These are phyloP conservation scores for Hydrozoanthus gracilis DNA, from an alignment of 92 coral and sea anemone genomes.

Conservation along the genomic window DNA sequence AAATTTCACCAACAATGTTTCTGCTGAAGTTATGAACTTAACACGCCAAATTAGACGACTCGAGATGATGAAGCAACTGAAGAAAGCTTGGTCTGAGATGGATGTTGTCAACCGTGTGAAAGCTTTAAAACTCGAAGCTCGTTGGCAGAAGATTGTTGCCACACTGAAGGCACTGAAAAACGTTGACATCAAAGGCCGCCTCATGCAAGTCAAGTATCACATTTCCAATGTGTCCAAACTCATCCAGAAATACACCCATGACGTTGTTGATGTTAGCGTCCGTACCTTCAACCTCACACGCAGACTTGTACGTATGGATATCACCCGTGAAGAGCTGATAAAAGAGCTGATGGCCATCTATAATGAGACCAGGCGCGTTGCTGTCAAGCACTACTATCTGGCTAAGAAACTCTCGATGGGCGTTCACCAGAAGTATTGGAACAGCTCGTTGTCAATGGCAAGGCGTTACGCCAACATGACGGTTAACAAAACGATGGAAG, in stretches of 20 bases:
- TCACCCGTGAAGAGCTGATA: constrained; percentile 69
- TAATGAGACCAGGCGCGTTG: constrained; percentile 61
- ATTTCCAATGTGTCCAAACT: constrained; percentile 46
- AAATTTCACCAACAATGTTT: constrained; percentile 59
- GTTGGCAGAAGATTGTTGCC: constrained; percentile 70
- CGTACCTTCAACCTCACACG: constrained; percentile 66
- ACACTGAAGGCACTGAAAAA: constrained; percentile 51
- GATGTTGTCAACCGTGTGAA: constrained; percentile 65
- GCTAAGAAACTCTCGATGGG: constrained; percentile 63
- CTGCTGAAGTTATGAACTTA: constrained; percentile 67
- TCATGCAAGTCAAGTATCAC: constrained; percentile 55
- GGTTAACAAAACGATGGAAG: constrained; percentile 57
- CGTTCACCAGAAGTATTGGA: constrained; percentile 51
- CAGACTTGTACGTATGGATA: constrained; percentile 70
- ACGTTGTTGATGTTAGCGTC: constrained; percentile 54
- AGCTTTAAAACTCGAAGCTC: constrained; percentile 65
- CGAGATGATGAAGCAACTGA: constrained; percentile 59
- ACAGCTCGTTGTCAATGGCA: constrained; percentile 34
- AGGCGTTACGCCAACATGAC: constrained; percentile 58
- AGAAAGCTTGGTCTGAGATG: constrained; percentile 68
- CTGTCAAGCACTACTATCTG: constrained; percentile 61
- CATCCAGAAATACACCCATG: constrained; percentile 55
- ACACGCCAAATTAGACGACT: constrained; percentile 71
- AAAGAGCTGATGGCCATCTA: constrained; percentile 68
- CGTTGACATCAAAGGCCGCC: constrained; percentile 66